phyloP scores from a whole-genome alignment of 1,140 invertebrate species.

The Ylistrum balloti region DNA sequence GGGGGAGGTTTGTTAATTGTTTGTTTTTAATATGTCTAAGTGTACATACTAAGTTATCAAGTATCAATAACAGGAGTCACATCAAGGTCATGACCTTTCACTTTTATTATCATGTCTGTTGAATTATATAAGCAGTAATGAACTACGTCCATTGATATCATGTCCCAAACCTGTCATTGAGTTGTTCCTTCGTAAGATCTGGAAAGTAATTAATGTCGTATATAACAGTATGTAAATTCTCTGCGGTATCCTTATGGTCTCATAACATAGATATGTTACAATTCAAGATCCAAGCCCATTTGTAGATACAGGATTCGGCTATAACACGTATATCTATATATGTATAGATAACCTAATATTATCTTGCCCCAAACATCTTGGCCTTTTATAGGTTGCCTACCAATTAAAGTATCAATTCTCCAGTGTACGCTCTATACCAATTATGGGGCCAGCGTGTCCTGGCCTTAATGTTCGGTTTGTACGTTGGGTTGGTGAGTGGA shows the following conservation, averaged over 20 bases:
- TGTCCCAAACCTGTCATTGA: neutral
- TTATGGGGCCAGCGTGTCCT: neutral
- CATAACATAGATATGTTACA: slow-evolving; percentile 36
- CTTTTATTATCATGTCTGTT: neutral
- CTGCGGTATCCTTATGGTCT: neutral
- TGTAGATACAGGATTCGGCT: neutral
- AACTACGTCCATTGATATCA: neutral
- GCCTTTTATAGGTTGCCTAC: neutral
- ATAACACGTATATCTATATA: neutral
- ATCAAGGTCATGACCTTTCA: neutral
- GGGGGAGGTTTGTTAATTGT: too few relatives aligned
- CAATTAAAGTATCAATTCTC: slow-evolving; percentile 39
- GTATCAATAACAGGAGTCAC: too few relatives aligned
- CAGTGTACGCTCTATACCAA: neutral
- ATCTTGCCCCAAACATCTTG: neutral
- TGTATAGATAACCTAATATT: slow-evolving; percentile 29
- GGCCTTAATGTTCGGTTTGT: neutral
- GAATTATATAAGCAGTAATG: neutral
- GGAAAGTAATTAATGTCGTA: neutral
- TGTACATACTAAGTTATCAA: too few relatives aligned
- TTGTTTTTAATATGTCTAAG: too few relatives aligned
- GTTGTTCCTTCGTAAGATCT: neutral
- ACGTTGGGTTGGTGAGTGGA: neutral
- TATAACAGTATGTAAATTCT: neutral
- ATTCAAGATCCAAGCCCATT: neutral